Conservation (phyloP, 2,888 invertebrate species). For the Cancer borealis region DNA sequence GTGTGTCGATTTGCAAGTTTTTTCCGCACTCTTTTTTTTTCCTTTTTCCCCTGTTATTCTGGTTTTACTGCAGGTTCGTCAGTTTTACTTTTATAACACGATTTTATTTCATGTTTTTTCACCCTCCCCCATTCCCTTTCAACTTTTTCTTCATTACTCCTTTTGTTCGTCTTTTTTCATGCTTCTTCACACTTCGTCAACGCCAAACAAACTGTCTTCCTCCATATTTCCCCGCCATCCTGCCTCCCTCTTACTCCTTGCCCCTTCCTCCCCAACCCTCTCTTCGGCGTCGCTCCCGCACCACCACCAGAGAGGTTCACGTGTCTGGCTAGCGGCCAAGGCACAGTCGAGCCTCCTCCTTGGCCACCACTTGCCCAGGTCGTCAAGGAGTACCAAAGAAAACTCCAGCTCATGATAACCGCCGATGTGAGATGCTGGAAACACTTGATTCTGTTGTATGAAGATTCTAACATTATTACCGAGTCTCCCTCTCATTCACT, state of each 20-base stretch:
- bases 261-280: neutral
- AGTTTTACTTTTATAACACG: neutral
- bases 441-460: neutral
- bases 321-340: constrained; percentile 3
- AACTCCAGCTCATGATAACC: neutral
- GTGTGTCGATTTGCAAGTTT: neutral
- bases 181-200: constrained; percentile 41
- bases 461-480: constrained; percentile 14
- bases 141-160: neutral
- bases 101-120: neutral
- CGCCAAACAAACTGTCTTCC: constrained; percentile 23
- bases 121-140: neutral
- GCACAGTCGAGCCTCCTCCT: neutral
- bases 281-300: neutral
- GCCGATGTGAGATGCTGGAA: neutral
- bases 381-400: neutral
- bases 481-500: neutral
- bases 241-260: neutral
- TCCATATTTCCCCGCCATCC: neutral
- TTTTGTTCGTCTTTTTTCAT: constrained; percentile 21
- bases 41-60: neutral
- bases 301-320: neutral
- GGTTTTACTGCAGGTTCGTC: neutral
- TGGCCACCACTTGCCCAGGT: neutral
- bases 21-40: neutral